phyloP scores from a whole-genome alignment of 30 jellyfish, hydroid and myxozoan species.

The Hydra vulgaris region DNA sequence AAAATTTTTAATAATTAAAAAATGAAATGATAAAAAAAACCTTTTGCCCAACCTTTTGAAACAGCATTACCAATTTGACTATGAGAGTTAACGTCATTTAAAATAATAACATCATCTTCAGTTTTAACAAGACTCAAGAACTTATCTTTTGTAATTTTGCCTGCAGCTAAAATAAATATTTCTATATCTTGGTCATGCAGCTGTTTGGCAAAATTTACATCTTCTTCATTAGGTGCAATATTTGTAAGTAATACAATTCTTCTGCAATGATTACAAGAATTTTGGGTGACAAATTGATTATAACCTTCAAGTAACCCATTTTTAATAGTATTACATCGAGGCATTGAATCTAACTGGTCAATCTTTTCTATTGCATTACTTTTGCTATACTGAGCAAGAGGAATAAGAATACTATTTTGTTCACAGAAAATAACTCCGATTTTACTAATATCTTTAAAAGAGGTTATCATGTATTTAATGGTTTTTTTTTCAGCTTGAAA shows the following conservation, averaged over 20 bases:
- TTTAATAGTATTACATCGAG: background rate
- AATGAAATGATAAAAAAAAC: background rate
- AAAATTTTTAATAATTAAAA: too few species aligned
- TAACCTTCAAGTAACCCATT: conserved; percentile 35
- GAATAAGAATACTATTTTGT: conserved; percentile 13
- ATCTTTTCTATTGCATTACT: background rate
- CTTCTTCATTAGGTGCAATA: conserved; percentile 12
- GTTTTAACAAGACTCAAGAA: background rate
- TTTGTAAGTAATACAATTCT: conserved; percentile 34
- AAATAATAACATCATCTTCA: background rate
- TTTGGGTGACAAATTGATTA: conserved; percentile 27
- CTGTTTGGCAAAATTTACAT: conserved; percentile 14
- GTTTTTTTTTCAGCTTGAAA: conserved; percentile 19
- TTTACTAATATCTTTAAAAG: conserved; percentile 15
- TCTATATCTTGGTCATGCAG: conserved; percentile 39
- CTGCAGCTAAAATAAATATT: conserved; percentile 39
- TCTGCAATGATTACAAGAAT: conserved; percentile 29
- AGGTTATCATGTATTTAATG: conserved; percentile 20
- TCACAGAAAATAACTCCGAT: conserved; percentile 43
- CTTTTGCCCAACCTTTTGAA: background rate
- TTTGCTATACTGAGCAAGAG: conserved; percentile 16
- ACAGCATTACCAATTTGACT: background rate
- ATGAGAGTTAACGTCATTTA: background rate
- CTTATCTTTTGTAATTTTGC: conserved; percentile 7
- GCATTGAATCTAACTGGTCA: background rate